phyloP scores from a whole-genome alignment of 2,113 vertebrate species.

The Tyto alba region DNA sequence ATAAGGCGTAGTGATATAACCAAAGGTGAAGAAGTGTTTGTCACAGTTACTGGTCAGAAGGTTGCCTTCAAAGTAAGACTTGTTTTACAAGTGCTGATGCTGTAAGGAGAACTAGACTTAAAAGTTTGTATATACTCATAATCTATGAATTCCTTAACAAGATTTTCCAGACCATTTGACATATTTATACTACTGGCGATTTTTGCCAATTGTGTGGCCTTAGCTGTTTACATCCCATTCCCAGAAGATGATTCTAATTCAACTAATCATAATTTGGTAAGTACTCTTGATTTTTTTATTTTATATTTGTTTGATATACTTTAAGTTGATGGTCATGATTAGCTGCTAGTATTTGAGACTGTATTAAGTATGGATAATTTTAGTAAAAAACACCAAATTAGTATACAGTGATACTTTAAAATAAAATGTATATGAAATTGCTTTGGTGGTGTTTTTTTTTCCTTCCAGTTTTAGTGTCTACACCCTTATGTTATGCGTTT shows the following conservation, averaged over 20 bases:
- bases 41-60: neutral
- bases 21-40: neutral
- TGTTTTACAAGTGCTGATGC: neutral
- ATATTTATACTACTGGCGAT: constrained; percentile 99
- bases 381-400: neutral
- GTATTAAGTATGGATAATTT: neutral
- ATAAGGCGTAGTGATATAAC: neutral
- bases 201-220: constrained; percentile 99
- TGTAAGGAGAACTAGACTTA: neutral
- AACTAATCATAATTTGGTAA: constrained; percentile 99
- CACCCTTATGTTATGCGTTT: neutral
- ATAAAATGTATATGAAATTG: neutral
- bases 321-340: neutral
- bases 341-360: neutral
- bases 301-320: neutral
- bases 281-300: constrained; percentile 58
- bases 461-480: neutral
- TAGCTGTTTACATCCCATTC: constrained; percentile 99
- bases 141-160: constrained; percentile 80
- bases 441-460: neutral
- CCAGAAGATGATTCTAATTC: constrained; percentile 99
- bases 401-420: neutral
- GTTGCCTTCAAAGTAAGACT: constrained; percentile 12
- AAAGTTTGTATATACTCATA: neutral
- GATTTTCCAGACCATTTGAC: constrained; percentile 94